These are phyloP conservation scores for Itoplectis maculator DNA, from an alignment of 2,888 invertebrate species.

Conservation along the genomic window DNA sequence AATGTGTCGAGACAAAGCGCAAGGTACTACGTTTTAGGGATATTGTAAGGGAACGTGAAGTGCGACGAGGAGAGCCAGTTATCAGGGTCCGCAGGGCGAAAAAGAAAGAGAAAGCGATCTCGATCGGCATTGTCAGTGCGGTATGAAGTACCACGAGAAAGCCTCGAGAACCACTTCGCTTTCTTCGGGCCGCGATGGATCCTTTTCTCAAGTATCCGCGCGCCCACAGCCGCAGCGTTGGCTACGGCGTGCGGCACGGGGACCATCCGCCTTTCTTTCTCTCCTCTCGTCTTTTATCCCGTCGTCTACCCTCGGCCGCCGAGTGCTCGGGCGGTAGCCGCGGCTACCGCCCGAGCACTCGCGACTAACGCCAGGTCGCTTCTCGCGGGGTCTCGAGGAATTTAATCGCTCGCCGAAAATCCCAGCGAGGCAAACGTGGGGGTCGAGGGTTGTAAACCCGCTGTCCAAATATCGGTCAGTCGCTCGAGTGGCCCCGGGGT, in stretches of 20 bases:
- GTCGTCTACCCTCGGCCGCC: conserved; percentile 42
- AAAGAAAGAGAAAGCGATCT: conserved; percentile 63
- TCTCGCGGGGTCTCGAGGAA: conserved; percentile 57
- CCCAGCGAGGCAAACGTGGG: conserved; percentile 47
- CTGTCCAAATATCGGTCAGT: conserved; percentile 68
- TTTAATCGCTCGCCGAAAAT: conserved; percentile 62
- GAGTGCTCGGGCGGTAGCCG: not conserved
- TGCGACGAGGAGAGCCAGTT: conserved; percentile 46
- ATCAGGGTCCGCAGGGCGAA: conserved; percentile 38
- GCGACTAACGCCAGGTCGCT: conserved; percentile 47
- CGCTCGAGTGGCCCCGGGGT: conserved; percentile 56
- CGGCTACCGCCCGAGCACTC: conserved; percentile 42
- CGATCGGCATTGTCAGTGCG: conserved; percentile 65
- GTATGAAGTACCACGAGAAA: conserved; percentile 60
- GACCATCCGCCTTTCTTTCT: conserved; percentile 46
- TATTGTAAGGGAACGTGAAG: conserved; percentile 28
- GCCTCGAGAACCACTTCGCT: conserved; percentile 67
- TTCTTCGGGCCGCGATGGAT: conserved; percentile 63
- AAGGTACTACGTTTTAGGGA: too few relatives aligned
- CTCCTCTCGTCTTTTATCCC: conserved; percentile 50
- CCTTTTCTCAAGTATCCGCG: conserved; percentile 56
- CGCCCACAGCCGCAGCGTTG: conserved; percentile 26
- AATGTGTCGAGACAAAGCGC: too few relatives aligned
- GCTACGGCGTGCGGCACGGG: not conserved
- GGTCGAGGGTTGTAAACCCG: conserved; percentile 40